Evolutionary conservation across 2,888 invertebrate species (phyloP).

Genomic region (Melanostoma mellinum): DNA sequence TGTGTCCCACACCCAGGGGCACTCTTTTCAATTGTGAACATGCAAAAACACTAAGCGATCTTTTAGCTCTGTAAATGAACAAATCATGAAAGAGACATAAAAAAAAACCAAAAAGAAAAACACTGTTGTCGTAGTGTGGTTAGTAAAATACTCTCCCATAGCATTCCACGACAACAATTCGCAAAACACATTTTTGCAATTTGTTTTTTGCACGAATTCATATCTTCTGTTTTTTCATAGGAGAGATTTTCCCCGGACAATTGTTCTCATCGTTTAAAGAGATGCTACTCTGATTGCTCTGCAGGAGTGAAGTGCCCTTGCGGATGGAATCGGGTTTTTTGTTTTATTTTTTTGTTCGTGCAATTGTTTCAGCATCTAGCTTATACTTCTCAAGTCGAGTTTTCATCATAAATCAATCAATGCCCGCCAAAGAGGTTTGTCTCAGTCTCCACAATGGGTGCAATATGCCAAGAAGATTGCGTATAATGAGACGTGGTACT

Average conservation of each 20-base stretch:
- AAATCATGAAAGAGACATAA: background rate
- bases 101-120: background rate
- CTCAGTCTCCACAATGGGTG: constrained; percentile 33
- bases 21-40: constrained; percentile 5
- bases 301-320: constrained; percentile 26
- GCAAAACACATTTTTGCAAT: background rate
- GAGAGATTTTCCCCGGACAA: constrained; percentile 19
- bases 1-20: constrained; percentile 24
- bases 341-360: background rate
- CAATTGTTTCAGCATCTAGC: constrained; percentile 23
- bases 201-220: constrained; percentile 40
- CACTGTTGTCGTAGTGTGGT: background rate
- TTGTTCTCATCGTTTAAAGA: constrained; percentile 38
- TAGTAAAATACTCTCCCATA: background rate
- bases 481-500: constrained; percentile 59
- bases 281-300: constrained; percentile 20
- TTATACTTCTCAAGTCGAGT: constrained; percentile 21
- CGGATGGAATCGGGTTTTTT: background rate
- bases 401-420: constrained; percentile 58
- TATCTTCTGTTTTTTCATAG: constrained; percentile 11
- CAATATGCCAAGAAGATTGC: constrained; percentile 56
- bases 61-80: background rate
- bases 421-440: background rate
- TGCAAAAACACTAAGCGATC: constrained; percentile 5
- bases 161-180: constrained; percentile 37